Evolutionary conservation across 2,797 vertebrate genomes (phyloP).

Genomic region (Meda fulgida): DNA sequence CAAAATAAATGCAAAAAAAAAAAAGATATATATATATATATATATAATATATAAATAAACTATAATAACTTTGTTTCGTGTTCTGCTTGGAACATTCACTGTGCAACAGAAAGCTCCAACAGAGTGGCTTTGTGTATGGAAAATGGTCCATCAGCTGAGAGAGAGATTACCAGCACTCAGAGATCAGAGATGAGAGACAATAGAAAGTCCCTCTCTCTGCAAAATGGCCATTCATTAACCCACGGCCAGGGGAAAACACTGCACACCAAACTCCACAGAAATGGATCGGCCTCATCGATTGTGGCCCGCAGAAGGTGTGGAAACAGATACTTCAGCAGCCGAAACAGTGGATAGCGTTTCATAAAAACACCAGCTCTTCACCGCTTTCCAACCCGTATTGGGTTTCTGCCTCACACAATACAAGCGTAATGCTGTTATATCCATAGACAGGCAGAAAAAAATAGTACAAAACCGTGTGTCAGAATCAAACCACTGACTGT

Average conservation of each 20-base stretch:
- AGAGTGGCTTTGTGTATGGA: neutral
- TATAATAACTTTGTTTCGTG: neutral
- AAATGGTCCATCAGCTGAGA: slow-evolving; percentile 16
- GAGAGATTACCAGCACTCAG: slow-evolving; percentile 33
- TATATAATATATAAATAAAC: neutral
- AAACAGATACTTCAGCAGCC: slow-evolving; percentile 65
- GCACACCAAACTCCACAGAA: slow-evolving; percentile 67
- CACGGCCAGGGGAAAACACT: slow-evolving; percentile 62
- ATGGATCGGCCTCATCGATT: slow-evolving; percentile 73
- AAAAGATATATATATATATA: too few relatives aligned
- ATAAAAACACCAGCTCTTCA: slow-evolving; percentile 65
- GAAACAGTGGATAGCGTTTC: slow-evolving; percentile 71
- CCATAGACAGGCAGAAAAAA: slow-evolving; percentile 1
- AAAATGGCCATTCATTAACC: slow-evolving; percentile 71
- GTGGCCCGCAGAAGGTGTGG: slow-evolving; percentile 66
- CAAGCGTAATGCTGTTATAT: slow-evolving; percentile 43
- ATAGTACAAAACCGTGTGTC: slow-evolving; percentile 26
- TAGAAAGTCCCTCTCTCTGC: slow-evolving; percentile 29
- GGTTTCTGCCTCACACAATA: slow-evolving; percentile 64
- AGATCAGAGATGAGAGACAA: slow-evolving; percentile 36
- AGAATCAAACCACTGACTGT: slow-evolving; percentile 35
- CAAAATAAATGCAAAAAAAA: neutral
- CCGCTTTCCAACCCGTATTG: slow-evolving; percentile 58
- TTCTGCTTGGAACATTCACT: neutral
- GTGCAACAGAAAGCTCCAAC: neutral